These are phyloP conservation scores for Dendropsophus ebraccatus DNA, from an alignment of 2,113 vertebrate species.

Conservation along the genomic window DNA sequence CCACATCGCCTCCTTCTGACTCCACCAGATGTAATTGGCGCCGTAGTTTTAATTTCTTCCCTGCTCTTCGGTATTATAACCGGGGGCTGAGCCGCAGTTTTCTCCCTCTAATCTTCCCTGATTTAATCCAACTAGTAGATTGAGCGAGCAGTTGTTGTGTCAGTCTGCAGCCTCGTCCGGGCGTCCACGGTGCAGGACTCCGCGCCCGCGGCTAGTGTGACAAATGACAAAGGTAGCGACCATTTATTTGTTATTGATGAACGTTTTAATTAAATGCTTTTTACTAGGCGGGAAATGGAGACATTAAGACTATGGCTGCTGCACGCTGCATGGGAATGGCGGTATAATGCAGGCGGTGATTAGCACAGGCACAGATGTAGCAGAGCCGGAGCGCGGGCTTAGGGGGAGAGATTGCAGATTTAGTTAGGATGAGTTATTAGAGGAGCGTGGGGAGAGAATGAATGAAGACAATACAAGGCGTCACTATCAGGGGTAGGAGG, in stretches of 20 bases:
- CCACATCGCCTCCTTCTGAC: too few species aligned
- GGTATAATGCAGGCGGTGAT: too few species aligned
- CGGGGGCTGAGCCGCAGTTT: constrained; percentile 64
- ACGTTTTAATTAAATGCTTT: constrained; percentile 4
- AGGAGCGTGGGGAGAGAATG: too few species aligned
- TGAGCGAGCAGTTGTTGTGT: constrained; percentile 63
- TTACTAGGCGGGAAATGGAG: constrained; percentile 35
- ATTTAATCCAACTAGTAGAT: constrained; percentile 72
- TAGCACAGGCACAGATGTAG: too few species aligned
- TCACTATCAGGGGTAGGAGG: too few species aligned
- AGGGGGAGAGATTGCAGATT: too few species aligned
- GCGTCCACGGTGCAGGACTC: constrained; percentile 62
- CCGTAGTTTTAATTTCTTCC: constrained; percentile 66
- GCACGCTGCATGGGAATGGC: too few species aligned
- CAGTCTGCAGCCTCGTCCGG: constrained; percentile 59
- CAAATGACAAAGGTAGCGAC: constrained; percentile 70
- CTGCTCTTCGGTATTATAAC: constrained; percentile 56
- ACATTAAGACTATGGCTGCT: too few species aligned
- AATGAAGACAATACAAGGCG: too few species aligned
- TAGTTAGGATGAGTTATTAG: too few species aligned
- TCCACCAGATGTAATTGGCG: constrained; percentile 60
- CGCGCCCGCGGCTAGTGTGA: constrained; percentile 61
- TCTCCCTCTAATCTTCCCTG: constrained; percentile 69
- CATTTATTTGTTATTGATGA: constrained; percentile 50
- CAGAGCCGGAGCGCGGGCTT: too few species aligned